Percentiles rank a stretch among this genome's conserved stretches.
Evolutionary conservation across 2,113 vertebrate genomes (phyloP).

Genomic region (Dipodomys spectabilis): DNA sequence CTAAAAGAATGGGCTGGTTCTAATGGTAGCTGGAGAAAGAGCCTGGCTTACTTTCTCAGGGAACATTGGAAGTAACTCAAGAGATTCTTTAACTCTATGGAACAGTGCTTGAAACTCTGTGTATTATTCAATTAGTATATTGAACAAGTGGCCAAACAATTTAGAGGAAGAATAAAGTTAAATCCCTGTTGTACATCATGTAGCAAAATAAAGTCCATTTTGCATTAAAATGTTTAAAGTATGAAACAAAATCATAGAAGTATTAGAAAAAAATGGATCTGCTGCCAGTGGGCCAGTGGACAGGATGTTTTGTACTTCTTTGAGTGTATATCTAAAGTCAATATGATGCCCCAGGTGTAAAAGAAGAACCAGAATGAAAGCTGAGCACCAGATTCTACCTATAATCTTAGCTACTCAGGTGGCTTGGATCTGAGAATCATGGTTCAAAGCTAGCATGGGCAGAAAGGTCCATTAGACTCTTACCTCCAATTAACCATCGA

Average conservation of each 20-base stretch:
- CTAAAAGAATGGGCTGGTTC: background rate
- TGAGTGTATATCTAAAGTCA: too few species aligned
- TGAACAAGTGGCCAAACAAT: background rate
- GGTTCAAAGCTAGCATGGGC: too few species aligned
- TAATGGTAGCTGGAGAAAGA: background rate
- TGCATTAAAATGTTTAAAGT: conserved; percentile 45
- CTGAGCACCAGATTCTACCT: too few species aligned
- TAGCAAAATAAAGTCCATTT: conserved; percentile 43
- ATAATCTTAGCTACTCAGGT: too few species aligned
- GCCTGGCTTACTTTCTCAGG: background rate
- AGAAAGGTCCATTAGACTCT: too few species aligned
- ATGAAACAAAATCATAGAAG: conserved; percentile 40
- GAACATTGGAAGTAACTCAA: background rate
- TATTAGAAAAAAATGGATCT: background rate
- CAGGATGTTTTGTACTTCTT: too few species aligned
- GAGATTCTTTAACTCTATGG: background rate
- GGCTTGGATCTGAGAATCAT: too few species aligned
- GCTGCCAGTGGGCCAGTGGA: too few species aligned
- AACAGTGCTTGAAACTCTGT: background rate
- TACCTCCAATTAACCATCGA: too few species aligned
- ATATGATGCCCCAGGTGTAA: too few species aligned
- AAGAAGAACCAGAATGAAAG: too few species aligned
- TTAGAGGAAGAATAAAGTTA: conserved; percentile 4
- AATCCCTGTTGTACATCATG: background rate
- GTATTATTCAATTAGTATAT: background rate